Evolutionary conservation across 1,140 invertebrate species (phyloP).

Genomic region (roundworm (Caenorhabditis elegans)): WBcel235 BX284604.4:12026501-12027000

Average conservation of each 20-base stretch:
- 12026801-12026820: background rate
- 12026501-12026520: too few species aligned
- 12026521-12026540: too few species aligned
- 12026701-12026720: background rate
- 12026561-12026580: too few species aligned
- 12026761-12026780: background rate
- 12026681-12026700: background rate
- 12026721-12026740: background rate
- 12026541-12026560: too few species aligned
- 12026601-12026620: too few species aligned
- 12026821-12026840: background rate
- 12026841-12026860: background rate
- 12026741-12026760: background rate
- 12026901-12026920: too few species aligned
- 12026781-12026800: background rate
- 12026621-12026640: slow-evolving; percentile 8
- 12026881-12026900: too few species aligned
- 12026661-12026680: too few species aligned
- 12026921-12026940: too few species aligned
- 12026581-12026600: too few species aligned
- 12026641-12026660: too few species aligned
- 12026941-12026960: background rate
- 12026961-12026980: background rate
- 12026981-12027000: background rate
- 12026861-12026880: background rate